phyloP scores from a whole-genome alignment of 2,888 invertebrate genomes.

The Dynastes tityus region DNA sequence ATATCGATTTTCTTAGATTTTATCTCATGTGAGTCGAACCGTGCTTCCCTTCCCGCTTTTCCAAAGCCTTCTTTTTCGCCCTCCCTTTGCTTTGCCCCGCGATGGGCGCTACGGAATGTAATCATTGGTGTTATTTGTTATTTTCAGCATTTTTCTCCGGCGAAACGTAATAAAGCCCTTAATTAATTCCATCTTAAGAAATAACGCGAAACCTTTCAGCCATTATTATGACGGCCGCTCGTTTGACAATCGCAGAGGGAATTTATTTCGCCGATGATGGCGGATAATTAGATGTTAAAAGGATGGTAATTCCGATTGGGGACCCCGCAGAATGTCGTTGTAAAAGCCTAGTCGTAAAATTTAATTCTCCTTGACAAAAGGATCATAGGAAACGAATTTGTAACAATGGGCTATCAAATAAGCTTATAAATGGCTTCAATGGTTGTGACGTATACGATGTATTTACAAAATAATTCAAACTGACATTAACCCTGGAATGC shows the following conservation, averaged over 20 bases:
- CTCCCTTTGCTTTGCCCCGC: conserved; percentile 25
- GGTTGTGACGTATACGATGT: neutral
- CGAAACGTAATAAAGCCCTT: conserved; percentile 45
- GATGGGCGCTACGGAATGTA: conserved; percentile 35
- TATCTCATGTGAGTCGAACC: conserved; percentile 29
- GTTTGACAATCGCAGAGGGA: conserved; percentile 19
- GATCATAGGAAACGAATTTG: conserved; percentile 27
- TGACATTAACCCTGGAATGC: no score
- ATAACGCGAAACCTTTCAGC: conserved; percentile 34
- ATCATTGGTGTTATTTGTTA: conserved; percentile 48
- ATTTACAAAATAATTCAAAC: no score
- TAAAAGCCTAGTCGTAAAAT: conserved; percentile 27
- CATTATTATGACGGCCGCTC: conserved; percentile 8
- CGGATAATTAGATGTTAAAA: conserved; percentile 31
- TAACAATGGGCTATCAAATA: conserved; percentile 11
- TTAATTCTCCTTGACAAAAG: conserved; percentile 21
- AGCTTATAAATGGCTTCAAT: neutral
- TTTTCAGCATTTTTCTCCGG: conserved; percentile 43
- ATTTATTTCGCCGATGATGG: conserved; percentile 29
- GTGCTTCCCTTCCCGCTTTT: conserved; percentile 24
- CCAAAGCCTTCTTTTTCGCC: neutral
- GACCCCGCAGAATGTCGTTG: neutral
- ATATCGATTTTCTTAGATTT: conserved; percentile 43
- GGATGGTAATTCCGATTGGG: neutral
- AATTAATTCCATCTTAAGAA: conserved; percentile 40